Conservation (phyloP, 2,113 vertebrate species). For the Trogon melanurus region DNA sequence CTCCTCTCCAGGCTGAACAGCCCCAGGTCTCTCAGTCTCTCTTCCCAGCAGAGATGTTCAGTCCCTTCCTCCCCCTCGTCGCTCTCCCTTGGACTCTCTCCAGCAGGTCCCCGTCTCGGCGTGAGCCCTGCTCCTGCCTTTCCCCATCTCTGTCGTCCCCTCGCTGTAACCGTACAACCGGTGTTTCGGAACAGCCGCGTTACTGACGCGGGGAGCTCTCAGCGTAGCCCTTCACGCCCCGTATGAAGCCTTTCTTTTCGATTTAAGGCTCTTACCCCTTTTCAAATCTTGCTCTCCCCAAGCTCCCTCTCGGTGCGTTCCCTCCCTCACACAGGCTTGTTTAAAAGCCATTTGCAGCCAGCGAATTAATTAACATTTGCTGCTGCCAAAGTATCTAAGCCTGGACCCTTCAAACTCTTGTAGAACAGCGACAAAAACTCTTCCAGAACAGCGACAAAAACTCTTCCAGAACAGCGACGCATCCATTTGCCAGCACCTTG, state of each 20-base stretch:
- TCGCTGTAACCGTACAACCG: accelerated
- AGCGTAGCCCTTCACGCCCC: neutral
- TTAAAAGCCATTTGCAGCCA: accelerated
- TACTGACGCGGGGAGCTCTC: neutral
- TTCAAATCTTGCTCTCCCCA: neutral
- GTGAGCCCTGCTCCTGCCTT: neutral
- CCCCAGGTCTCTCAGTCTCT: too few species aligned
- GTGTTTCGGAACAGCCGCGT: neutral
- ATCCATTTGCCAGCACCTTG: too few species aligned
- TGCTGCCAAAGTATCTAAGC: accelerated
- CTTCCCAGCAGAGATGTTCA: too few species aligned
- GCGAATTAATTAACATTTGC: neutral
- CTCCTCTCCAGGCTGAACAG: too few species aligned
- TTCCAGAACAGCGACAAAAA: too few species aligned
- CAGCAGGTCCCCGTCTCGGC: too few species aligned
- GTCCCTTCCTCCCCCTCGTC: too few species aligned
- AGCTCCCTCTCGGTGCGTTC: neutral
- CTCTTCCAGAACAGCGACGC: too few species aligned
- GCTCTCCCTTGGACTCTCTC: accelerated
- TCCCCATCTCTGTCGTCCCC: neutral
- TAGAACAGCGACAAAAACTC: too few species aligned
- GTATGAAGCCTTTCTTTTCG: neutral
- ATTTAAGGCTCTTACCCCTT: neutral
- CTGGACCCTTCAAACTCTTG: too few species aligned
- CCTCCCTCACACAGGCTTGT: neutral